Evolutionary conservation across 2,888 invertebrate genomes (phyloP).

Genomic region (Eristalis pertinax): DNA sequence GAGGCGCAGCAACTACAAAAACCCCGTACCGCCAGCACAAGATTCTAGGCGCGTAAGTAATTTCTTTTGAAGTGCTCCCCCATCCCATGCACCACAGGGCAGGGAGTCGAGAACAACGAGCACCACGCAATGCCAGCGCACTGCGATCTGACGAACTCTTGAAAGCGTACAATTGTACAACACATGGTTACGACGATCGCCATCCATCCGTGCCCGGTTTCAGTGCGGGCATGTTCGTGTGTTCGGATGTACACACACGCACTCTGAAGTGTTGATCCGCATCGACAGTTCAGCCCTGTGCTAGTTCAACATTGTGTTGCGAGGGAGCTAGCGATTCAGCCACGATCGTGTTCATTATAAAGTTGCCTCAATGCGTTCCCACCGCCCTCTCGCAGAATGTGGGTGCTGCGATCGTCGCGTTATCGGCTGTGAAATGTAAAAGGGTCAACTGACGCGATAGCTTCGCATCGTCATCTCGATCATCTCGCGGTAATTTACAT

Average conservation of each 20-base stretch:
- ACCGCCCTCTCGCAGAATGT: slow-evolving; percentile 6
- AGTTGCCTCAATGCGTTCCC: neutral
- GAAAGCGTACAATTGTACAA: neutral
- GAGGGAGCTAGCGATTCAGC: slow-evolving; percentile 51
- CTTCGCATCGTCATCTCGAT: slow-evolving; percentile 20
- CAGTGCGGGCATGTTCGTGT: slow-evolving; percentile 14
- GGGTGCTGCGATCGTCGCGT: slow-evolving; percentile 37
- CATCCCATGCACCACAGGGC: neutral
- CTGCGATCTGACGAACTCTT: slow-evolving; percentile 15
- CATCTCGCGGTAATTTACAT: slow-evolving; percentile 45
- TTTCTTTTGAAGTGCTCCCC: slow-evolving; percentile 65
- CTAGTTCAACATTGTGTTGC: slow-evolving; percentile 13
- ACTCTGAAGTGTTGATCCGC: slow-evolving; percentile 68
- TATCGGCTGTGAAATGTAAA: slow-evolving; percentile 61
- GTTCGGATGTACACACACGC: slow-evolving; percentile 47
- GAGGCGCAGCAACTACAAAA: slow-evolving; percentile 10
- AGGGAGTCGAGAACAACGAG: neutral
- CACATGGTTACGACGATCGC: slow-evolving; percentile 24
- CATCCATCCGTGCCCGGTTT: neutral
- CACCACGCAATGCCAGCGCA: slow-evolving; percentile 14
- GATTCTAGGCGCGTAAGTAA: slow-evolving; percentile 67
- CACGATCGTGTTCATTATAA: slow-evolving; percentile 38
- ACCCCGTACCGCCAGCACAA: slow-evolving; percentile 37
- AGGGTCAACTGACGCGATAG: slow-evolving; percentile 64
- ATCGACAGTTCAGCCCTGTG: slow-evolving; percentile 56